Evolutionary conservation across 2,888 invertebrate species (phyloP), one percentile per base, ranked within the genome.

Genomic region (Drosophila aldrichi): DNA sequence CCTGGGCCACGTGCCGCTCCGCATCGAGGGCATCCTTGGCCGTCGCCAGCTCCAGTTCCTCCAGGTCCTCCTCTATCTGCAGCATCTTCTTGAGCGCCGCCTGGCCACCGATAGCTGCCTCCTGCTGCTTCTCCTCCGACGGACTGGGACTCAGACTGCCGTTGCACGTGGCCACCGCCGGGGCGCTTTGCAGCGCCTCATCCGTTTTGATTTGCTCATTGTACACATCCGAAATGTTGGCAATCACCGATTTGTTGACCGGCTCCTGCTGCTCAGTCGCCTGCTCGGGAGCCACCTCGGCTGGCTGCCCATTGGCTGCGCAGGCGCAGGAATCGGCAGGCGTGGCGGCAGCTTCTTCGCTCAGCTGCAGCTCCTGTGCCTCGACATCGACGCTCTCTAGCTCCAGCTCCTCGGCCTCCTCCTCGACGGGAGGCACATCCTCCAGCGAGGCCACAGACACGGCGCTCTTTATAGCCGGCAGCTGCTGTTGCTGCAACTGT

Each of bases 1-100:
- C 94, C 74, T 94, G 94, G 58, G 94, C 93, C 54, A 94, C 93
- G 62, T 94, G 94, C 70, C 94, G 93, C 61, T 94, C 93, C n/a
- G 93, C 92, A 64, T 94, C 94, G 32, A 88, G 70, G 2, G 86
- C 52, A 44, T 83, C 88, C 68, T 91, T 92, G 65, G 82, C 79
- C 0, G 82, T 88, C 22, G 89, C 87, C 56, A 91, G 51, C 56
- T 89, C 91, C 10, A 90, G 78, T 43, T 92, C 91, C 51, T 91
- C 91, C 10, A 91, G 63, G 48, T 91, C 89, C 1, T 88, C 90
- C 14, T 80, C 91, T 82, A 89, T 92, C 89, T 86, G 92, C 77
- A 85, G 90, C 93, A 93, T 94, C 93, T 90, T 93, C 91, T 84
- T 94, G 7, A 90, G 78, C 9, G 91, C 91, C 40, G 91, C 86